These are phyloP conservation scores for Vannuccia rotundouncinata DNA, from an alignment of 2,888 invertebrate genomes.

Conservation along the genomic window DNA sequence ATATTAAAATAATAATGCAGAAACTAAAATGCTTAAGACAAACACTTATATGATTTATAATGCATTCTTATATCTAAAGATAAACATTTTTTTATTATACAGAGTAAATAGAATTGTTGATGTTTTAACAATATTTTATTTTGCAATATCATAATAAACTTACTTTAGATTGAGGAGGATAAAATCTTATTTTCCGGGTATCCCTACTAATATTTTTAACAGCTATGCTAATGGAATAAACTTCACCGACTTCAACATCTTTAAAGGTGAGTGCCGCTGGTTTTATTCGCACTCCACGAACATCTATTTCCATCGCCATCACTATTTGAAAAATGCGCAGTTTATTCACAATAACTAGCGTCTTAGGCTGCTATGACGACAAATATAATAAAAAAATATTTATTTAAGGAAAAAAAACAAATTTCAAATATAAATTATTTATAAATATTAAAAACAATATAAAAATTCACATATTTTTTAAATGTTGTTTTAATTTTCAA, in stretches of 20 bases:
- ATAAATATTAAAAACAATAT: background rate
- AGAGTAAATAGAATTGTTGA: too few relatives aligned
- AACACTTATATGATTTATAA: too few relatives aligned
- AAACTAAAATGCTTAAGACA: too few relatives aligned
- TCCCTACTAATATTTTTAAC: constrained; percentile 53
- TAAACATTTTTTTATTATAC: too few relatives aligned
- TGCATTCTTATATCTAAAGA: too few relatives aligned
- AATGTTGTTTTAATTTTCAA: background rate
- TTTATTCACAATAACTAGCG: background rate
- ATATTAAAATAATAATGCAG: too few relatives aligned
- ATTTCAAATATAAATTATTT: background rate
- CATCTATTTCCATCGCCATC: constrained; percentile 46
- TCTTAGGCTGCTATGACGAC: constrained; percentile 6
- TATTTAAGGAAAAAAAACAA: too few relatives aligned
- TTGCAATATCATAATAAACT: background rate
- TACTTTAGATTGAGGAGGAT: constrained; percentile 53
- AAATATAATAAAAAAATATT: background rate
- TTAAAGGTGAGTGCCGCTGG: constrained; percentile 51
- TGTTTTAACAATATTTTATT: background rate
- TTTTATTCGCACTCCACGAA: constrained; percentile 50
- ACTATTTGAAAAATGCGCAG: too few relatives aligned
- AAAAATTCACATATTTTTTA: background rate
- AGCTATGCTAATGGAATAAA: constrained; percentile 47
- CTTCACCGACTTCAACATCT: constrained; percentile 47
- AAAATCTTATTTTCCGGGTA: constrained; percentile 51